Percentiles rank a stretch among this genome's conserved stretches.
Conservation (phyloP, 2,888 invertebrate species). For the Asteroscopus sphinx region DNA sequence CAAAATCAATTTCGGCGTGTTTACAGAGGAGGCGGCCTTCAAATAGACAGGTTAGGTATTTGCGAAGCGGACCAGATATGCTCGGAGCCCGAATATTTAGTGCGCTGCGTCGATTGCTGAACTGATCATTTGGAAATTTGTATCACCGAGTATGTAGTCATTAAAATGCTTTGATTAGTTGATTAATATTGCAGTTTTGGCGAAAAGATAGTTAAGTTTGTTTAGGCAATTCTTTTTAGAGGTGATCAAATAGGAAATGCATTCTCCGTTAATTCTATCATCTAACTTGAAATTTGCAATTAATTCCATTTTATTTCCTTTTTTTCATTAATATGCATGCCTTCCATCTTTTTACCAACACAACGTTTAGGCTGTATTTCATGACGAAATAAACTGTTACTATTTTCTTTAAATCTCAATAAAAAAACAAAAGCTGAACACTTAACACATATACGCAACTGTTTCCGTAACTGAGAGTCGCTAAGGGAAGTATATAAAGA, state of each 20-base stretch:
- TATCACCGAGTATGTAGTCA: conserved; percentile 29
- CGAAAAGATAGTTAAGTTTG: too few species aligned
- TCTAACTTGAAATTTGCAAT: too few species aligned
- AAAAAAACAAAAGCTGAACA: conserved; percentile 26
- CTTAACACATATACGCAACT: conserved; percentile 34
- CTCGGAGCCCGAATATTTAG: conserved; percentile 52
- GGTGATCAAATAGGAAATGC: too few species aligned
- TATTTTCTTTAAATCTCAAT: too few species aligned
- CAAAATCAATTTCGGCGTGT: conserved; percentile 83
- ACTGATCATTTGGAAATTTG: conserved; percentile 52
- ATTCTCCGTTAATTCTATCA: too few species aligned
- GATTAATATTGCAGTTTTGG: background rate
- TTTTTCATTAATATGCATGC: too few species aligned
- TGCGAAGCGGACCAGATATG: conserved; percentile 48
- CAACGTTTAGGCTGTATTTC: too few species aligned
- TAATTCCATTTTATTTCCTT: too few species aligned
- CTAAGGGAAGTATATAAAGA: conserved; percentile 40
- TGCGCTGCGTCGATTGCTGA: conserved; percentile 48
- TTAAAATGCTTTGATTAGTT: conserved; percentile 24
- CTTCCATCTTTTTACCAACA: too few species aligned
- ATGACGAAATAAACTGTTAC: too few species aligned
- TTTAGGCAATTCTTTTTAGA: too few species aligned
- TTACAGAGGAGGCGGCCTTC: conserved; percentile 74
- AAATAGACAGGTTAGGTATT: conserved; percentile 69
- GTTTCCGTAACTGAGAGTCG: conserved; percentile 36